Percentiles rank a stretch among this genome's conserved stretches.
These are phyloP conservation scores for Machimus atricapillus DNA, from an alignment of 2,888 invertebrate genomes.

Conservation along the genomic window DNA sequence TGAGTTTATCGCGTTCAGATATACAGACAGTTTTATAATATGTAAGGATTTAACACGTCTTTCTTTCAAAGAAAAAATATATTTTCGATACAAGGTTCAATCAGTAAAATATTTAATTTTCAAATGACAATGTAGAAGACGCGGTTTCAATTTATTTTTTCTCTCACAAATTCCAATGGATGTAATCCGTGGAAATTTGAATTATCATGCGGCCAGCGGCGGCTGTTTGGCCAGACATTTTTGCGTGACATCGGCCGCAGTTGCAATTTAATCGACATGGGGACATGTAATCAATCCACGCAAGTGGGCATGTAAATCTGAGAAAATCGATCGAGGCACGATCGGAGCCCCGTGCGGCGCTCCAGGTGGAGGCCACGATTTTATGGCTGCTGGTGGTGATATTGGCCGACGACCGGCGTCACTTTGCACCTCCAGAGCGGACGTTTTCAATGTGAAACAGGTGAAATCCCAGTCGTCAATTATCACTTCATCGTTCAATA, in stretches of 20 bases:
- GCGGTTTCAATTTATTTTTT: too few relatives aligned
- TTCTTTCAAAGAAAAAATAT: too few relatives aligned
- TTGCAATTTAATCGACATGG: neutral
- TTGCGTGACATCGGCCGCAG: neutral
- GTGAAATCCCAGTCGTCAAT: neutral
- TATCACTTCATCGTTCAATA: neutral
- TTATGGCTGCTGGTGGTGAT: neutral
- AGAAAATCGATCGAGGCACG: neutral
- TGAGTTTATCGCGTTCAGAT: too few relatives aligned
- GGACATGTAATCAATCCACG: neutral
- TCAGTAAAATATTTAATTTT: too few relatives aligned
- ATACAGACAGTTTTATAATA: too few relatives aligned
- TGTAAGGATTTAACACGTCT: too few relatives aligned
- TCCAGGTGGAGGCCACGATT: neutral
- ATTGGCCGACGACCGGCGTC: neutral
- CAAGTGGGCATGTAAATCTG: neutral
- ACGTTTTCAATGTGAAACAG: neutral
- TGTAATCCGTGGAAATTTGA: constrained; percentile 1
- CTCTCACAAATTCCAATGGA: neutral
- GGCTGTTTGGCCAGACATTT: neutral
- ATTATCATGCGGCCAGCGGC: neutral
- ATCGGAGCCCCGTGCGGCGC: neutral
- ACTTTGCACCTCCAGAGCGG: neutral
- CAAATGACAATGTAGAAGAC: too few relatives aligned
- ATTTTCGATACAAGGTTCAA: too few relatives aligned